Evolutionary conservation across 2,113 vertebrate species (phyloP).

Genomic region (Athene noctua): DNA sequence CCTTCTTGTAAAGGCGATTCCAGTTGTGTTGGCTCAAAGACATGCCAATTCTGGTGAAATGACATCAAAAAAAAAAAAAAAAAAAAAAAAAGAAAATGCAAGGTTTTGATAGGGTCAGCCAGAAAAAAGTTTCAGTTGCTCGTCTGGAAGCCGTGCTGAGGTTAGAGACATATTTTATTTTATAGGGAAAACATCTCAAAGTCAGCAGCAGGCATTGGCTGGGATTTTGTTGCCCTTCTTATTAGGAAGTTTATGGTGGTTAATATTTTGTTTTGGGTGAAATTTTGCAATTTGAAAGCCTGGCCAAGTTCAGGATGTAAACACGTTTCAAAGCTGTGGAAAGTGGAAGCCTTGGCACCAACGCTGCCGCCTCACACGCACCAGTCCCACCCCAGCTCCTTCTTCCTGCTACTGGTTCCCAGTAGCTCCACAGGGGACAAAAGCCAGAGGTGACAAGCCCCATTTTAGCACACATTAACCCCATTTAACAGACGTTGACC

Average conservation of each 20-base stretch:
- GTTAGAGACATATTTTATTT: neutral
- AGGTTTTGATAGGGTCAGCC: neutral
- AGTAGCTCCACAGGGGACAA: neutral
- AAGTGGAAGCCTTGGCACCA: neutral
- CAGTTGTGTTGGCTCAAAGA: neutral
- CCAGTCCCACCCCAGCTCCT: neutral
- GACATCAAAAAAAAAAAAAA: accelerated
- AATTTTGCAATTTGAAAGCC: neutral
- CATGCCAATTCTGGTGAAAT: neutral
- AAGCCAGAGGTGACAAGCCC: neutral
- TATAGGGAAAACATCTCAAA: neutral
- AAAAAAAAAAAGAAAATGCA: accelerated
- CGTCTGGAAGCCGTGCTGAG: neutral
- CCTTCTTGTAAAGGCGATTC: neutral
- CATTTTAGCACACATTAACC: neutral
- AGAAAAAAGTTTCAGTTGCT: neutral
- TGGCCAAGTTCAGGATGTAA: neutral
- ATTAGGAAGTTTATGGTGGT: neutral
- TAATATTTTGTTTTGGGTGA: neutral
- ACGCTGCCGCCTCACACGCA: accelerated
- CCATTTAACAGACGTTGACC: neutral
- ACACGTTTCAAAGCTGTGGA: neutral
- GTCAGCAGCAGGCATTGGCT: neutral
- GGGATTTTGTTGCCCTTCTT: neutral
- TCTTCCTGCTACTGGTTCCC: neutral